phyloP scores from a whole-genome alignment of 2,888 invertebrate genomes.

The Augochlorella aurata region DNA sequence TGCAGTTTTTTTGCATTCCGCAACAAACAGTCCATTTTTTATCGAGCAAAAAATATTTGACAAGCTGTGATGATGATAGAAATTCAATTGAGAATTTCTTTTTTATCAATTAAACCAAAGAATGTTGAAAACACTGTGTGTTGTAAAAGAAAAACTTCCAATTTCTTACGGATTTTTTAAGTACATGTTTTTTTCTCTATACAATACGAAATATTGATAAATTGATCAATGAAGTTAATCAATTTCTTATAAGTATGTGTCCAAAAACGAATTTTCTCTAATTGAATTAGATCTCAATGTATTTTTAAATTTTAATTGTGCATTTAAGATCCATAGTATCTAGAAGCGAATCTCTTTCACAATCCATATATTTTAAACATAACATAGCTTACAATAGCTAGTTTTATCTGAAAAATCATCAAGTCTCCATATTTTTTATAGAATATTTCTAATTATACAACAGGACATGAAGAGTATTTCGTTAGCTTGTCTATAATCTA shows the following conservation, averaged over 20 bases:
- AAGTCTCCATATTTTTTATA: conserved; percentile 27
- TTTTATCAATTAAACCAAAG: conserved; percentile 60
- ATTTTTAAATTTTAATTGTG: conserved; percentile 58
- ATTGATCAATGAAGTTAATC: conserved; percentile 27
- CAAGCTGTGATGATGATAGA: conserved; percentile 54
- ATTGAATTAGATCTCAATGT: conserved; percentile 65
- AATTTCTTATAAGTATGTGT: conserved; percentile 38
- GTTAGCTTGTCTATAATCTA: conserved; percentile 23
- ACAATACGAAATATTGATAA: conserved; percentile 23
- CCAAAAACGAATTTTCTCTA: conserved; percentile 48
- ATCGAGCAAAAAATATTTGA: conserved; percentile 40
- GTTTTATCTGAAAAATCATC: conserved; percentile 28
- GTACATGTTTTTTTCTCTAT: conserved; percentile 18
- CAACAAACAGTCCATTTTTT: conserved; percentile 55
- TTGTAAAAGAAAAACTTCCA: conserved; percentile 43
- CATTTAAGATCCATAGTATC: conserved; percentile 58
- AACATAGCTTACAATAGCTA: conserved; percentile 23
- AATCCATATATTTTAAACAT: conserved; percentile 17
- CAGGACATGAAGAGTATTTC: conserved; percentile 17
- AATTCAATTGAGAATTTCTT: conserved; percentile 48
- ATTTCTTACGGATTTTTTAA: conserved; percentile 24
- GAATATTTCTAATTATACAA: conserved; percentile 24
- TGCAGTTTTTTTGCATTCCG: conserved; percentile 64
- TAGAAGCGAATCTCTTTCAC: conserved; percentile 50
- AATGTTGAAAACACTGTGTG: conserved; percentile 29